phyloP scores from a whole-genome alignment of 2,888 invertebrate species.

The Xestoiulus laeticollis region DNA sequence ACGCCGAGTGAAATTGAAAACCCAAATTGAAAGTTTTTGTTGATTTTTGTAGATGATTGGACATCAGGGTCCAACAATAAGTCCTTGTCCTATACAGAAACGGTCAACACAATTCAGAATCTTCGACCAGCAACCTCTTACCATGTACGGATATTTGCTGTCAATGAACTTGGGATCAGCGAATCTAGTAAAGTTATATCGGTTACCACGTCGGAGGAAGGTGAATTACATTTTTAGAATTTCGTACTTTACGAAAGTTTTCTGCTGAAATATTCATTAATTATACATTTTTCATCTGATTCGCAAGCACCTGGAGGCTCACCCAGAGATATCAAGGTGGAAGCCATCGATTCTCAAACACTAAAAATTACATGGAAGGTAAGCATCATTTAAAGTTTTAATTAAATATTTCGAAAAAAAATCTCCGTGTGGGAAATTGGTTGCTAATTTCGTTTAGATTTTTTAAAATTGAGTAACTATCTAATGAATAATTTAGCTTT shows the following conservation, averaged over 20 bases:
- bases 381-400: neutral
- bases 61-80: constrained; percentile 46
- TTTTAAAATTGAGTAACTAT: no score
- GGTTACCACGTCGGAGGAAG: constrained; percentile 53
- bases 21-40: neutral
- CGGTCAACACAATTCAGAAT: neutral
- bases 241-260: neutral
- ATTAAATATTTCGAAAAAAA: no score
- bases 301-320: constrained; percentile 50
- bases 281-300: neutral
- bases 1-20: neutral
- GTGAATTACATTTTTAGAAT: neutral
- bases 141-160: constrained; percentile 49
- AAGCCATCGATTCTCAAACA: constrained; percentile 54
- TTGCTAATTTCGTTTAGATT: no score
- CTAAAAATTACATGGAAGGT: constrained; percentile 54
- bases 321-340: constrained; percentile 54
- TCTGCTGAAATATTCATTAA: neutral
- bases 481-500: no score
- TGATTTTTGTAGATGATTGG: constrained; percentile 49
- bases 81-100: constrained; percentile 41
- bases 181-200: constrained; percentile 53
- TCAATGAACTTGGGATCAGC: constrained; percentile 53
- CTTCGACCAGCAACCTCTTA: constrained; percentile 47
- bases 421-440: no score